Evolutionary conservation across 2,113 vertebrate genomes (phyloP), one percentile per base, ranked within the genome.

Genomic region (Psammodynastes pulverulentus): DNA sequence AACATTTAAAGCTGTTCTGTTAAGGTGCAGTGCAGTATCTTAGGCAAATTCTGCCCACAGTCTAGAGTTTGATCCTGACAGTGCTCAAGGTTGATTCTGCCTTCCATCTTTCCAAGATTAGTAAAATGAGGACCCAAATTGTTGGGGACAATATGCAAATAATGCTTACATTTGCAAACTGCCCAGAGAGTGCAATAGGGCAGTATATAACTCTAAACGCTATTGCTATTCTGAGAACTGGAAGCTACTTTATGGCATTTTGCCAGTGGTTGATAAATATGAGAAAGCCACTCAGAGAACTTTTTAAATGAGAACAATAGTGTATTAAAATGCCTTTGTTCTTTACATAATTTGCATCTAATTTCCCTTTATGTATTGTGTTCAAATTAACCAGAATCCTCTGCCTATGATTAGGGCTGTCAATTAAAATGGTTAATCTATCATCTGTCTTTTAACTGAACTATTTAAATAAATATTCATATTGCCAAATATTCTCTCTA

Each of bases 271-370:
- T 91, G 84, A 86, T 54, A 91, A 87, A 67, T 24, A 23, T 49
- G 86, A 87, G 17, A 5, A 86, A 49, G 3, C 17, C 34, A 7
- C 43, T 43, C 39, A 24, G 7, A 39, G 54, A 51, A 24, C 29
- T 88, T 45, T 24, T 51, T 34, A n/a, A 53, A 79, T 72, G 56
- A 87, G 67, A n/a, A 88, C 9, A 53, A 87, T 86, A 12, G 87
- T 12, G 56, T 72, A 53, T 34, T 87, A 88, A 45, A 88, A 52
- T 19, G 21, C 34, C 72, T 79, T 79, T 34, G 26, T 58, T 67
- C 48, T 48, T 45, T 53, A 88, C 52, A 26, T 53, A 91, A 52
- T 91, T 91, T 91, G 56, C 46, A 91, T 87, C 46, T 49, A 67
- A 87, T 91, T 72, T 91, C 7, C 58, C 67, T 72, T 72, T 91